Base-by-base conservation (phyloP, 1,140 invertebrate genomes). In the Sitobion miscanthi region DNA sequence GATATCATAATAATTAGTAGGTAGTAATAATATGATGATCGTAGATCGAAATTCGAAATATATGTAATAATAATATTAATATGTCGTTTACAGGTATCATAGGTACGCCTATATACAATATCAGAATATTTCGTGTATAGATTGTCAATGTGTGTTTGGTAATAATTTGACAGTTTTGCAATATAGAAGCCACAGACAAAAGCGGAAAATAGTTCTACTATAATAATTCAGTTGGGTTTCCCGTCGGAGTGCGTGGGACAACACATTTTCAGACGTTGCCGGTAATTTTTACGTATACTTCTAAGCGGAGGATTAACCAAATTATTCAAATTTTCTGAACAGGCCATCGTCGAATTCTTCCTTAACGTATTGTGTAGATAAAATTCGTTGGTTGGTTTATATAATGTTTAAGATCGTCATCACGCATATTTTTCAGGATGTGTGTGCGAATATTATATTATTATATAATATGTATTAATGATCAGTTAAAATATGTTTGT, bases 21-120 rank as follows among this genome's bases (percentile, higher is more conserved):
- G 62, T 77, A 69, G 11, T 69, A 77, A 69, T 69, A 69, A 35
- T n/a, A 77, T 77, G 30, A 77, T 77, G 62, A n/a, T 77, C 62
- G 62, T n/a, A n/a, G 62, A 77, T 77, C 62, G 62, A 77, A 77
- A 77, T 77, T 77, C 62, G 62, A 77, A 77, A 77, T 77, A 77
- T 77, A 77, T n/a, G 30, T 69, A 69, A 77, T 77, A 69, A 69
- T n/a, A 77, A 77, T 77, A 77, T 77, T 77, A 52, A 52, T 52
- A 77, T 77, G 62, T 77, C 14, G 62, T 77, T 77, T 14, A 77
- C 62, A 77, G 62, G n/a, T n/a, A 77, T 38, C 2, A 38, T 17
- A 77, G 30, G 30, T 77, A 77, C n/a, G 30, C 30, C 62, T 77
- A n/a, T n/a, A 52, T 52, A 54, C 20, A 77, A 30, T 77, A 77